Evolutionary conservation across 2,113 vertebrate species (phyloP), one percentile per base, ranked within the genome.

Genomic region (Mustela nigripes): DNA sequence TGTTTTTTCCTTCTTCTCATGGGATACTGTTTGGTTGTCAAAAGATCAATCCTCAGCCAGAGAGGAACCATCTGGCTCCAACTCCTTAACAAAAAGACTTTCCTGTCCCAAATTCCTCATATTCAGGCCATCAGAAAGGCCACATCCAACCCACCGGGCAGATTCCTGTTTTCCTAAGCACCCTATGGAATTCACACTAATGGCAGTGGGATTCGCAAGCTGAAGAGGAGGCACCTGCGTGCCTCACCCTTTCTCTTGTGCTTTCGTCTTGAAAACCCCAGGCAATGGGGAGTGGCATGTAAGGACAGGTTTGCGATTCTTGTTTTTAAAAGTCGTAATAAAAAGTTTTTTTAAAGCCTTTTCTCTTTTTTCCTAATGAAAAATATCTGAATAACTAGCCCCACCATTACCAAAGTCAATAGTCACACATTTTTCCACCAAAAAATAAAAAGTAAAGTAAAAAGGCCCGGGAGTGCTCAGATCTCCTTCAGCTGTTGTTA

Each of bases 161-260:
- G 83, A 92, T 74, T 95, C 92, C 91, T 84, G 26, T 87, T 89
- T 96, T 80, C 83, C 33, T 15, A 95, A 98, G 96, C 92, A 96
- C 96, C 89, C 95, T 78, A 93, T 94, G 48, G 97, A 86, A 83
- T 93, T 95, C 89, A 89, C 81, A 95, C 74, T 63, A 95, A 73
- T 67, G 94, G 95, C 97, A 95, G 90, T 95, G 96, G 92, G 50
- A 71, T 79, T 94, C 83, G 42, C 87, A 83, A 74, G 56, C 26
- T 50, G 79, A 82, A 84, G 36, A 39, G 42, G 73, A 84, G n/a
- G 89, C 48, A 84, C 63, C 89, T 74, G 53, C 19, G 89, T 2
- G 0, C 76, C 36, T 36, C 62, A n/a, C 42, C 53, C 79, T 53
- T 95, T 86, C 33, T 78, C 67, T 92, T 95, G 95, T 85, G 90